These are phyloP conservation scores for Lucifuga dentata DNA, from an alignment of 2,113 vertebrate species.

Conservation along the genomic window DNA sequence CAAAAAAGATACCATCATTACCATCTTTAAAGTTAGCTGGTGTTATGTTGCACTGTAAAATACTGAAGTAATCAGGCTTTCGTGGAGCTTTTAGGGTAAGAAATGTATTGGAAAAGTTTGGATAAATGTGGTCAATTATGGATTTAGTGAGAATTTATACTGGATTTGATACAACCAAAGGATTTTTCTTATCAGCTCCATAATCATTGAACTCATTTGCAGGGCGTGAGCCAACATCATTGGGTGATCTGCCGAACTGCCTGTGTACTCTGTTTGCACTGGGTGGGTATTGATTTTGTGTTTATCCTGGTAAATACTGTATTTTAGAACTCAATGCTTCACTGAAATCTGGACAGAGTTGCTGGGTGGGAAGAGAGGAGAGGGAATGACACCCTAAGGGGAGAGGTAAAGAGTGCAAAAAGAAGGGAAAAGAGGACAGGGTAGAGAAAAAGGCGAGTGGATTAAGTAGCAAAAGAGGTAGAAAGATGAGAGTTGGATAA, in stretches of 20 bases:
- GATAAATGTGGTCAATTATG: not conserved
- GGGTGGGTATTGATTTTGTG: constrained; percentile 67
- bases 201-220: constrained; percentile 56
- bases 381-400: constrained; percentile 50
- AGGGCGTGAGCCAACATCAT: constrained; percentile 47
- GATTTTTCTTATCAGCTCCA: constrained; percentile 27
- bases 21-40: too few species aligned
- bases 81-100: constrained; percentile 6
- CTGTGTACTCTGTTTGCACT: constrained; percentile 63
- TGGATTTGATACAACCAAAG: constrained; percentile 27
- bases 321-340: constrained; percentile 55
- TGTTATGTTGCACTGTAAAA: too few species aligned
- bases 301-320: constrained; percentile 71
- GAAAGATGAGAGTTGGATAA: constrained; percentile 7
- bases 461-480: constrained; percentile 5
- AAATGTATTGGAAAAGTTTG: not conserved
- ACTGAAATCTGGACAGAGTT: constrained; percentile 57
- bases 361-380: constrained; percentile 53
- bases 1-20: too few species aligned
- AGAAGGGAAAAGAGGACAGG: too few species aligned
- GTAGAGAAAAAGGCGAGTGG: constrained; percentile 25
- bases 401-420: constrained; percentile 38
- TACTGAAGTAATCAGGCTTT: too few species aligned
- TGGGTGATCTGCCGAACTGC: constrained; percentile 54
- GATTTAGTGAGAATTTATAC: constrained; percentile 7